These are phyloP conservation scores for Neodiprion lecontei DNA, from an alignment of 1,140 invertebrate species.

Conservation along the genomic window DNA sequence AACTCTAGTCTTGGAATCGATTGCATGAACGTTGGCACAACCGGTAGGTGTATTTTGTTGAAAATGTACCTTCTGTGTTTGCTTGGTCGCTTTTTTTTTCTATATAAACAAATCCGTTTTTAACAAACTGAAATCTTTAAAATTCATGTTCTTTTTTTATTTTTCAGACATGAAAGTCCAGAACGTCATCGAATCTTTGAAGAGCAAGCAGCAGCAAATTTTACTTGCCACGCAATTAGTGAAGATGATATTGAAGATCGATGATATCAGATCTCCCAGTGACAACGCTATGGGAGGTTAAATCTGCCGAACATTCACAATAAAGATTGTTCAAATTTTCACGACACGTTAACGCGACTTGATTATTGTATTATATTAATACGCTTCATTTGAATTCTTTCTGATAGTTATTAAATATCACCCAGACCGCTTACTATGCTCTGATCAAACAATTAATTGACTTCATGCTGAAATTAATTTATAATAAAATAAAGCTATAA, in stretches of 20 bases:
- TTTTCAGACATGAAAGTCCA: conserved; percentile 92
- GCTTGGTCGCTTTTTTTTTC: background rate
- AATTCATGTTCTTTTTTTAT: conserved; percentile 41
- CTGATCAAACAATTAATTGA: no score
- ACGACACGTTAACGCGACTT: background rate
- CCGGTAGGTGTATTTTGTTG: conserved; percentile 60
- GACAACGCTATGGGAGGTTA: conserved; percentile 47
- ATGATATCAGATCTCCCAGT: conserved; percentile 89
- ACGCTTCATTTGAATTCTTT: background rate
- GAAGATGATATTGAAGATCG: conserved; percentile 99
- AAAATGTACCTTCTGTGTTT: background rate
- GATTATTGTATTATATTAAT: background rate
- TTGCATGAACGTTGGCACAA: conserved; percentile 87
- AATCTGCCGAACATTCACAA: background rate
- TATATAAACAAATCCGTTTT: conserved; percentile 8
- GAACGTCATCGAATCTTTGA: conserved; percentile 96
- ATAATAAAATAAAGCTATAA: no score
- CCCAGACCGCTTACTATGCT: no score
- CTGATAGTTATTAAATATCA: background rate
- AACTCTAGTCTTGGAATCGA: conserved; percentile 94
- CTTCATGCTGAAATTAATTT: no score
- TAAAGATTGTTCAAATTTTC: background rate
- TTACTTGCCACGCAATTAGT: conserved; percentile 95
- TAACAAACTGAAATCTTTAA: conserved; percentile 13
- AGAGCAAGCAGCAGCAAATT: conserved; percentile 98